Conservation (phyloP, 2,888 invertebrate species). For the Acleris literana region DNA sequence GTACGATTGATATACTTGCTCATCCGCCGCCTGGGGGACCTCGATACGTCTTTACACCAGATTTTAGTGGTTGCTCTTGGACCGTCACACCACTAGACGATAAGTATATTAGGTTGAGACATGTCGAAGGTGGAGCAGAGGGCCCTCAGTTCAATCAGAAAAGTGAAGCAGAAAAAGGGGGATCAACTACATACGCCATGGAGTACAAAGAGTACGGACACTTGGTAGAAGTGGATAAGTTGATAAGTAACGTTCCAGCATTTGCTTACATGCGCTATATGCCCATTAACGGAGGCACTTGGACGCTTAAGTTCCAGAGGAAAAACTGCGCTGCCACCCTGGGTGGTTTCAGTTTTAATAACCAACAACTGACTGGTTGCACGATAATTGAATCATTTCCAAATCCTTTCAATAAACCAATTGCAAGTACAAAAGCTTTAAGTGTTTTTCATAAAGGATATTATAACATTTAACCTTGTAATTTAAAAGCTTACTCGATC, state of each 20-base stretch:
- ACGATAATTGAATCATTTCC: too few species aligned
- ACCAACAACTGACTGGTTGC: background rate
- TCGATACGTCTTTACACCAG: slow-evolving; percentile 16
- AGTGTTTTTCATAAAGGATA: too few species aligned
- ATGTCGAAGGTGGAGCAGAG: slow-evolving; percentile 21
- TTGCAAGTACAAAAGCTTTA: too few species aligned
- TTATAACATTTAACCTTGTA: too few species aligned
- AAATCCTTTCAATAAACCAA: too few species aligned
- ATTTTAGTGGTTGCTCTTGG: slow-evolving; percentile 23
- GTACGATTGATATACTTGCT: slow-evolving; percentile 7
- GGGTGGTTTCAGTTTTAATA: background rate
- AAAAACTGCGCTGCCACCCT: background rate
- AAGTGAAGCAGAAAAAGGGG: slow-evolving; percentile 2
- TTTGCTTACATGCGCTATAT: slow-evolving; percentile 16
- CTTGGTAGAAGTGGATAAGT: background rate
- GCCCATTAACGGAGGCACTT: background rate
- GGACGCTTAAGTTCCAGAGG: background rate
- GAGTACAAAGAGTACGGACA: slow-evolving; percentile 24
- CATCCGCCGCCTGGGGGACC: background rate
- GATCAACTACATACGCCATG: slow-evolving; percentile 10
- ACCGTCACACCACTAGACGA: slow-evolving; percentile 13
- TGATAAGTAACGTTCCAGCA: slow-evolving; percentile 13
- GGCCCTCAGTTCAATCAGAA: slow-evolving; percentile 10
- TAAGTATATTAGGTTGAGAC: slow-evolving; percentile 6
- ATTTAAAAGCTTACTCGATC: too few species aligned